Conservation (phyloP, 2,113 vertebrate genomes). For the Chunga burmeisteri region DNA sequence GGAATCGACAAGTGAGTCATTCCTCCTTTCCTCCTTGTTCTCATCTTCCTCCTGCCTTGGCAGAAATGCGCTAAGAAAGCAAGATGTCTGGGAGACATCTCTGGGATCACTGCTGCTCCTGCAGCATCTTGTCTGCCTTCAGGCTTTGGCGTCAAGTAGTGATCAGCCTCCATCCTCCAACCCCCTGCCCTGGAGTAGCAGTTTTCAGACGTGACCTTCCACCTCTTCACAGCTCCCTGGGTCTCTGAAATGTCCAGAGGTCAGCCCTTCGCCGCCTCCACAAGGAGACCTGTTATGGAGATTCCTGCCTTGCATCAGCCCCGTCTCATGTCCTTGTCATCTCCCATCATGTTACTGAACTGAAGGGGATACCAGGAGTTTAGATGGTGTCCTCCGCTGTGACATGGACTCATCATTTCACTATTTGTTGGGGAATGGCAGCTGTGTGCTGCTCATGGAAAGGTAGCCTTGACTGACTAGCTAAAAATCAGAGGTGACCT, state of each 20-base stretch:
- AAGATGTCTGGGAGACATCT: background rate
- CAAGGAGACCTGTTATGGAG: background rate
- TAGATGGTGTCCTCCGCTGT: background rate
- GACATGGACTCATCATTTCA: slow-evolving; percentile 32
- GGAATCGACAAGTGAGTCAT: background rate
- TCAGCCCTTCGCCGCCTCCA: background rate
- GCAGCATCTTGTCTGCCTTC: slow-evolving; percentile 7
- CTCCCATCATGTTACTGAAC: background rate
- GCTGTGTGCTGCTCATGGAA: background rate
- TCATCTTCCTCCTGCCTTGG: background rate
- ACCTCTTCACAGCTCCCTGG: background rate
- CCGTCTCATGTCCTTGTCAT: slow-evolving; percentile 13
- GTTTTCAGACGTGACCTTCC: background rate
- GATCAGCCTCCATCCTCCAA: background rate
- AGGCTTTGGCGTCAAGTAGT: background rate
- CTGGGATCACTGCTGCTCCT: background rate
- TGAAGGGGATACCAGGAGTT: background rate
- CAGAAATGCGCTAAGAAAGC: background rate
- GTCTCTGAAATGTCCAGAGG: background rate
- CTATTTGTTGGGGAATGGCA: slow-evolving; percentile 37
- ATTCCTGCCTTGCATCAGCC: background rate
- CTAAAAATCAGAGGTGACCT: slow-evolving; percentile 35
- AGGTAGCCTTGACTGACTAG: slow-evolving; percentile 40
- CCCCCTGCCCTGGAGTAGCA: background rate
- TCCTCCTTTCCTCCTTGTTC: background rate